phyloP scores from a whole-genome alignment of 2,888 invertebrate species.

The Caenorhabditis zanzibari region DNA sequence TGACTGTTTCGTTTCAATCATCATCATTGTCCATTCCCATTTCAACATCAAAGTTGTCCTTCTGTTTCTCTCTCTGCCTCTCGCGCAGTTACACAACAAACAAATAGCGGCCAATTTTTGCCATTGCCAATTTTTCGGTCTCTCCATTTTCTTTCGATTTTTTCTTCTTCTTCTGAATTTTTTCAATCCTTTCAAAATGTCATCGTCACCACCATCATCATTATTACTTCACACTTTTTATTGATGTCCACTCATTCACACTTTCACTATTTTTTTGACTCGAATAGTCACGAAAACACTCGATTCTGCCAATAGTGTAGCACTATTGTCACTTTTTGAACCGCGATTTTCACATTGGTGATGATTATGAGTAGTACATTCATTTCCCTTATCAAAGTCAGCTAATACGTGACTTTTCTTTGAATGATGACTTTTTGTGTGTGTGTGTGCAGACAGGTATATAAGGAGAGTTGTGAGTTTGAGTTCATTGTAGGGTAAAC shows the following conservation, averaged over 20 bases:
- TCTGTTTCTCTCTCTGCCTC: too few relatives aligned
- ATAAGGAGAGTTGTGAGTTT: too few relatives aligned
- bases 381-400: background rate
- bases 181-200: background rate
- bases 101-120: conserved; percentile 65
- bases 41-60: conserved; percentile 5
- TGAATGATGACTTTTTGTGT: background rate
- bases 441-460: background rate
- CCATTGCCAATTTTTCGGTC: conserved; percentile 18
- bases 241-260: conserved; percentile 26
- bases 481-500: background rate
- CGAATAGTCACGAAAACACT: background rate
- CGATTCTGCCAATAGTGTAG: background rate
- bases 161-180: background rate
- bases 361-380: background rate
- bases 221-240: conserved; percentile 35
- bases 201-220: conserved; percentile 1
- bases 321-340: conserved; percentile 28
- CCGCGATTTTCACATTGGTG: background rate
- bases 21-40: conserved; percentile 12
- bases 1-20: conserved; percentile 9
- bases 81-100: conserved; percentile 34
- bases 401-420: conserved; percentile 6
- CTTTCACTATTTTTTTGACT: conserved; percentile 7
- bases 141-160: background rate